A percentile compares a stretch with the other conserved stretches of the same genome.
Conservation (phyloP, 2,797 vertebrate genomes). For the Hapalemur alaotrensis region DNA sequence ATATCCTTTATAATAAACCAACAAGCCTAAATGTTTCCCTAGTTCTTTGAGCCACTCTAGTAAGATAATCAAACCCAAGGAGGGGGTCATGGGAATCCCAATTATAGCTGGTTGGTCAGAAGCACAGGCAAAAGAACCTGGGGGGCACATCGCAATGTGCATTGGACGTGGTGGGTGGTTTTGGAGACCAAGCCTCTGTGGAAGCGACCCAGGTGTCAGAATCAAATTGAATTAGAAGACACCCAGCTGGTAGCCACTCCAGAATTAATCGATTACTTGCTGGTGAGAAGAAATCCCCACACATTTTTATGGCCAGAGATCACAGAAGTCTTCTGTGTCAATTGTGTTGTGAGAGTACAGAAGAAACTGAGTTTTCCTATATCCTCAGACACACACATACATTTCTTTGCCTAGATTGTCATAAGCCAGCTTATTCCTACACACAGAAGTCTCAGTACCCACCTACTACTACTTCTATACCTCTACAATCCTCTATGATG, state of each 20-base stretch:
- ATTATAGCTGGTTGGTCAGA: neutral
- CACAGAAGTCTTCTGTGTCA: neutral
- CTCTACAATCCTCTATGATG: neutral
- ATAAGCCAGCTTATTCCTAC: neutral
- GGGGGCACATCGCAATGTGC: neutral
- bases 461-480: accelerated
- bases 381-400: neutral
- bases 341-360: neutral
- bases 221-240: neutral
- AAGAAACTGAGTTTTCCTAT: neutral
- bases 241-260: neutral
- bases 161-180: neutral
- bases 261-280: neutral
- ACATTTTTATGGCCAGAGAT: neutral
- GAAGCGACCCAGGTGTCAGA: neutral
- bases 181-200: neutral
- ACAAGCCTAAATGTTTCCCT: neutral
- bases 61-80: neutral
- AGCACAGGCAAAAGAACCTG: neutral
- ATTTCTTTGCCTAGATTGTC: neutral
- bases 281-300: neutral
- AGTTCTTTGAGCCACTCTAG: neutral
- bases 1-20: neutral
- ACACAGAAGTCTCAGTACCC: neutral
- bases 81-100: neutral